Evolutionary conservation across 1,140 invertebrate genomes (phyloP).

Genomic region (Drosophila varians): DNA sequence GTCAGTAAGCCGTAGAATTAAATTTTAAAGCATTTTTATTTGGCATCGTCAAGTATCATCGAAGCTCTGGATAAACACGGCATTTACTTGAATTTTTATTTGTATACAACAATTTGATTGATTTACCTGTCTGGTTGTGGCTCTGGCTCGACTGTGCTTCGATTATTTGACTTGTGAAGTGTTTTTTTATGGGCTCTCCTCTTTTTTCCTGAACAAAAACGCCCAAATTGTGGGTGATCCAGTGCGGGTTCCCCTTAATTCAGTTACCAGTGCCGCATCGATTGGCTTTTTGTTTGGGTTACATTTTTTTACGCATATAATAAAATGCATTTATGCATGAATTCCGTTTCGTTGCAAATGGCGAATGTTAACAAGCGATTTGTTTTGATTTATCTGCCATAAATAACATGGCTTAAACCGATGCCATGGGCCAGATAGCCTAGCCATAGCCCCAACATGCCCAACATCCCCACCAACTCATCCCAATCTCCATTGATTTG

Average conservation of each 20-base stretch:
- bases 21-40: conserved; percentile 16
- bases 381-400: conserved; percentile 63
- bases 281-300: conserved; percentile 8
- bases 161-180: conserved; percentile 37
- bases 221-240: conserved; percentile 14
- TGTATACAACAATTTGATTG: conserved; percentile 29
- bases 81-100: background rate
- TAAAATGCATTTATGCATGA: conserved; percentile 72
- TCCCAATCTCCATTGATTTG: too few relatives aligned
- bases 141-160: conserved; percentile 4
- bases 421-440: conserved; percentile 2
- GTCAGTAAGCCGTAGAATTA: background rate
- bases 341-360: conserved; percentile 44
- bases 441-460: background rate
- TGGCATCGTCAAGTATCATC: conserved; percentile 12
- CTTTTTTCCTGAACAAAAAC: conserved; percentile 2
- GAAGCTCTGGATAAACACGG: conserved; percentile 9
- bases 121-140: conserved; percentile 41
- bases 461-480: too few relatives aligned
- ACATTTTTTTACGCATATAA: conserved; percentile 40
- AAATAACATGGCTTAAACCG: conserved; percentile 42
- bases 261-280: background rate
- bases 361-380: conserved; percentile 57
- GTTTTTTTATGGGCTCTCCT: conserved; percentile 31
- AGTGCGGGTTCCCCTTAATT: conserved; percentile 14